Evolutionary conservation across 2,113 vertebrate genomes (phyloP).

Genomic region (Thalassoma bifasciatum): DNA sequence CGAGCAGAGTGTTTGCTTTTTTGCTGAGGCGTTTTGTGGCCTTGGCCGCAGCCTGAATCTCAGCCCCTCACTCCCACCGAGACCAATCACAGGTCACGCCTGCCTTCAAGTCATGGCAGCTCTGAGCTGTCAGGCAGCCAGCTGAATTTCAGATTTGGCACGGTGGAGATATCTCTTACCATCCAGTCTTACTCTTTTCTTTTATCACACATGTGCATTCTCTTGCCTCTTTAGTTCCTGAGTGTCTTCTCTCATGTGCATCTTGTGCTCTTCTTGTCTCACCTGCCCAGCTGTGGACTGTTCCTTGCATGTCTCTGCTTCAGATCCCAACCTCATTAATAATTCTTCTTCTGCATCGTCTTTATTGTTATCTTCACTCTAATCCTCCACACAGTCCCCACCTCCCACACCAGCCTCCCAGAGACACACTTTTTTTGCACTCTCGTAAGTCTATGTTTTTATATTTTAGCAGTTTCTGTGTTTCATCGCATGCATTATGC

Average conservation of each 20-base stretch:
- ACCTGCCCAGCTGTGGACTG: neutral
- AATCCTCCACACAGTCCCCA: neutral
- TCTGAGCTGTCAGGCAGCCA: slow-evolving; percentile 19
- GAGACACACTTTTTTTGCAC: slow-evolving; percentile 1
- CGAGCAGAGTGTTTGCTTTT: slow-evolving; percentile 6
- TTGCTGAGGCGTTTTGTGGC: slow-evolving; percentile 7
- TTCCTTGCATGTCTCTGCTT: neutral
- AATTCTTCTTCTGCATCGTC: neutral
- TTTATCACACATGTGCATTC: slow-evolving; percentile 14
- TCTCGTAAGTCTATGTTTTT: slow-evolving; percentile 34
- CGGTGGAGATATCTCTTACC: slow-evolving; percentile 4
- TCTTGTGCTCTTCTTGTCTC: neutral
- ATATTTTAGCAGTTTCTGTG: slow-evolving; percentile 37
- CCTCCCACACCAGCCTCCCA: slow-evolving; percentile 16
- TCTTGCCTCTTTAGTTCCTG: neutral
- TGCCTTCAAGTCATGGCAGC: slow-evolving; percentile 28
- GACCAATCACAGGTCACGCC: slow-evolving; percentile 52
- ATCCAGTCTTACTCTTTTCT: neutral
- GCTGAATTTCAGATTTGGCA: slow-evolving; percentile 19
- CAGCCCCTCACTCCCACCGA: slow-evolving; percentile 14
- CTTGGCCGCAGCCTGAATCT: slow-evolving; percentile 30
- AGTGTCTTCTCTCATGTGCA: neutral
- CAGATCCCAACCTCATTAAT: slow-evolving; percentile 4
- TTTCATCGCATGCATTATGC: slow-evolving; percentile 16
- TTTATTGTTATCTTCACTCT: neutral